Evolutionary conservation across 2,888 invertebrate species (phyloP).

Genomic region (Drosophila austrosaltans): DNA sequence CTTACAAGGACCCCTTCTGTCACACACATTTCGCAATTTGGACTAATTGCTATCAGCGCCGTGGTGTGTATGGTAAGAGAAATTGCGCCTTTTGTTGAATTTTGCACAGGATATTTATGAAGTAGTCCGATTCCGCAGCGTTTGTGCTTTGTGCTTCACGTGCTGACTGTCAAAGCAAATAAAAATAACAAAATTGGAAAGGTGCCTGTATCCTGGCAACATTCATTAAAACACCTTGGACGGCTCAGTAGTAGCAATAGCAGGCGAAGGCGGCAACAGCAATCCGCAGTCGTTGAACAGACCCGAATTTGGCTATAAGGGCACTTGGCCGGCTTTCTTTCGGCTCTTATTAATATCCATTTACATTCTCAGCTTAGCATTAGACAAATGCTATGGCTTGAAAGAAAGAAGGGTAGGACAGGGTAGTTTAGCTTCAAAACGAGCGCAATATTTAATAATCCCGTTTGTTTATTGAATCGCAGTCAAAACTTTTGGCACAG

Average conservation of each 20-base stretch:
- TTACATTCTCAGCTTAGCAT: conserved; percentile 44
- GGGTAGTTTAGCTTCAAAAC: conserved; percentile 44
- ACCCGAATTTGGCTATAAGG: conserved; percentile 55
- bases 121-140: conserved; percentile 48
- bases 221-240: conserved; percentile 76
- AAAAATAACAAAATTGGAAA: conserved; percentile 83
- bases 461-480: conserved; percentile 78
- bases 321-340: conserved; percentile 16
- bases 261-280: conserved; percentile 38
- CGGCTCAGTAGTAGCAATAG: conserved; percentile 24
- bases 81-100: conserved; percentile 1
- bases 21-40: conserved; percentile 19
- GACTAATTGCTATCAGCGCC: conserved; percentile 29
- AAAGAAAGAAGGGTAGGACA: background rate
- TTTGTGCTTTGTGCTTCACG: conserved; percentile 70
- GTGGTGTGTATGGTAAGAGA: background rate
- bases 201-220: conserved; percentile 83
- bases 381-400: conserved; percentile 43
- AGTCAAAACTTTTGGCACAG: conserved; percentile 75
- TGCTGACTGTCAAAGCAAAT: conserved; percentile 79
- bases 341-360: conserved; percentile 62
- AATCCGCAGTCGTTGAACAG: conserved; percentile 34
- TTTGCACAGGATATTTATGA: conserved; percentile 10
- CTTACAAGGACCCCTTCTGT: background rate
- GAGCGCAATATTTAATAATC: conserved; percentile 74